Percentiles rank a stretch among this genome's conserved stretches.
Conservation (phyloP, 2,113 vertebrate genomes). For the Neogale vison region DNA sequence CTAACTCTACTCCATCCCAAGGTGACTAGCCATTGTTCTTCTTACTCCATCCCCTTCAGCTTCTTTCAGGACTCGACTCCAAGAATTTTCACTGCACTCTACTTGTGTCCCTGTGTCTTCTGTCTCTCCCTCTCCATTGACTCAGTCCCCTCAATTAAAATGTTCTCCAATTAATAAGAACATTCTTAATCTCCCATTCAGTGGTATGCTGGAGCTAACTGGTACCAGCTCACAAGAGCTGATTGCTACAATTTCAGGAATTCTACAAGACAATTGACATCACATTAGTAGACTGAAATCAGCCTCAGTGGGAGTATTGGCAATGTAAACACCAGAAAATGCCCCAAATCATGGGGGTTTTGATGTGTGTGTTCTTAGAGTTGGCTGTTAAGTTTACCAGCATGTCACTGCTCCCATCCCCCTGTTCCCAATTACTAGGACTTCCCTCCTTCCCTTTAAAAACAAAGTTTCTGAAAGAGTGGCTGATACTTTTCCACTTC, state of each 20-base stretch:
- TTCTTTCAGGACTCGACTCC: background rate
- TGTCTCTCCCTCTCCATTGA: background rate
- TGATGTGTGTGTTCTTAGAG: background rate
- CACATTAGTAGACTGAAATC: background rate
- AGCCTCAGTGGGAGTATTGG: background rate
- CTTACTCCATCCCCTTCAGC: background rate
- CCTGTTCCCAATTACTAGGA: background rate
- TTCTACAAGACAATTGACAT: background rate
- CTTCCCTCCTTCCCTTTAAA: background rate
- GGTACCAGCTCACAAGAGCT: background rate
- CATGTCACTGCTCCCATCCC: background rate
- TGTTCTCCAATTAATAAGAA: background rate
- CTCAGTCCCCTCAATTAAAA: background rate
- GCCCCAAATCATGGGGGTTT: background rate
- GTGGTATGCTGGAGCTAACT: background rate
- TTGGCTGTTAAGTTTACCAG: background rate
- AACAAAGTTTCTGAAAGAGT: background rate
- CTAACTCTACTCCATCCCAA: background rate
- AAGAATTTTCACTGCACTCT: background rate
- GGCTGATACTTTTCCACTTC: background rate
- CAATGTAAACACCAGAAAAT: background rate
- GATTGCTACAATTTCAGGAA: background rate
- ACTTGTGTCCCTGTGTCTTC: background rate
- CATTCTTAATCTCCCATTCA: background rate
- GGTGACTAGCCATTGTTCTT: background rate